A percentile compares a stretch with the other conserved stretches of the same genome.
These are phyloP conservation scores for Kryphioiulus occultus DNA, from an alignment of 2,888 invertebrate genomes.

Conservation along the genomic window DNA sequence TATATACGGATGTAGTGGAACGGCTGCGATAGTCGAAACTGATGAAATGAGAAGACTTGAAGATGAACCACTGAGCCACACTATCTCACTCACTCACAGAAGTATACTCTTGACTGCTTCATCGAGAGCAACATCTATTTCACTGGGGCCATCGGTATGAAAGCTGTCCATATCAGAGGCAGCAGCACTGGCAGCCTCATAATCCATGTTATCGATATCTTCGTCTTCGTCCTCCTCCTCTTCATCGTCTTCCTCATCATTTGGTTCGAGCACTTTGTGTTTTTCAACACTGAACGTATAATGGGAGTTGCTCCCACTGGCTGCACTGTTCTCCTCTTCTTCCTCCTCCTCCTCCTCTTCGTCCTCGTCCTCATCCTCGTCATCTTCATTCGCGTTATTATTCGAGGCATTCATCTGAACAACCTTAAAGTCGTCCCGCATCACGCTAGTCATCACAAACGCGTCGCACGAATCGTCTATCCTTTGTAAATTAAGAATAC, in stretches of 20 bases:
- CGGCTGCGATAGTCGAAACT: neutral
- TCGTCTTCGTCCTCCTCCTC: slow-evolving; percentile 53
- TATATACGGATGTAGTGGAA: slow-evolving; percentile 10
- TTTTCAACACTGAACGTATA: slow-evolving; percentile 47
- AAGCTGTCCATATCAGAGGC: slow-evolving; percentile 20
- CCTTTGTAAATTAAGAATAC: slow-evolving; percentile 73
- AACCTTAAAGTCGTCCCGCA: slow-evolving; percentile 37
- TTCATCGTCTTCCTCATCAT: slow-evolving; percentile 53
- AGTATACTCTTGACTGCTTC: slow-evolving; percentile 54
- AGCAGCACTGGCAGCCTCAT: slow-evolving; percentile 42
- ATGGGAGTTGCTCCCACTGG: slow-evolving; percentile 40
- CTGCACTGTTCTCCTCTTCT: neutral
- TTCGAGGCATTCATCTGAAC: neutral
- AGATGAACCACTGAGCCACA: neutral
- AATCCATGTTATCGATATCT: slow-evolving; percentile 42
- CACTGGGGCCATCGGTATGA: slow-evolving; percentile 46
- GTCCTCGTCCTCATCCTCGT: slow-evolving; percentile 51
- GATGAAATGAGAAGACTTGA: slow-evolving; percentile 25
- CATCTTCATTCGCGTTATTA: slow-evolving; percentile 37
- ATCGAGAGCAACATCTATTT: slow-evolving; percentile 53
- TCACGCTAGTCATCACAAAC: slow-evolving; percentile 31
- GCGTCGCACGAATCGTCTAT: slow-evolving; percentile 53
- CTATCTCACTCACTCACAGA: slow-evolving; percentile 40
- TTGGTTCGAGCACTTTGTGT: slow-evolving; percentile 52
- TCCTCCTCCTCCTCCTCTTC: slow-evolving; percentile 50